Evolutionary conservation across 2,888 invertebrate species (phyloP), one percentile per base, ranked within the genome.

Genomic region (Microchrysa polita): DNA sequence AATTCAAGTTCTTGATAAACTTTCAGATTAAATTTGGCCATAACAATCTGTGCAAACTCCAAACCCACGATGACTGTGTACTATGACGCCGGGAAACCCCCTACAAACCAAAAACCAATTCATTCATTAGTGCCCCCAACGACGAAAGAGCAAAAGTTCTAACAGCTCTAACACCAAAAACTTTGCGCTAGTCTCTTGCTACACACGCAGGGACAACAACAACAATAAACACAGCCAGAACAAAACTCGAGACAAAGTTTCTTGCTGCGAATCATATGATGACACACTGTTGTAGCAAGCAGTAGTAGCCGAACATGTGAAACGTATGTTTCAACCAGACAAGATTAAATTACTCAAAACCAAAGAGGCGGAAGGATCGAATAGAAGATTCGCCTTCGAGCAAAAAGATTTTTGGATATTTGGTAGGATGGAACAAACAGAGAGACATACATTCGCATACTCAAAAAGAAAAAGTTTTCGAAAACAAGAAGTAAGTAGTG

Each of bases 281-380:
- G 65, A 65, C 65, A 48, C 65, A n/a, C n/a, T n/a, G n/a, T n/a
- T n/a, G n/a, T n/a, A n/a, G n/a, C n/a, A n/a, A n/a, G n/a, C n/a
- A n/a, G n/a, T n/a, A 65, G 16, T 12, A 48, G 27, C 27, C 27
- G 14, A 55, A 65, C 22, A 65, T 65, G 7, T 18, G 65, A 22
- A 65, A 48, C 65, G 34, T 48, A 48, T 65, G 65, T 48, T 65
- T 12, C 34, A 44, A 22, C 65, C 65, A 44, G 22, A 23, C 65
- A 65, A 48, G 65, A 65, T 65, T 65, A 65, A 65, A 65, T 65
- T 65, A 65, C 65, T 48, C 12, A 23, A 44, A 44, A 48, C 65
- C 61, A 65, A 34, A 12, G 63, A 63, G 42, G 18, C 48, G 20
- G 48, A 12, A 1, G 65, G 44, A 44, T 44, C 20, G 48, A 65